Conservation (phyloP, 2,888 invertebrate genomes). For the Arctia plantaginis region DNA sequence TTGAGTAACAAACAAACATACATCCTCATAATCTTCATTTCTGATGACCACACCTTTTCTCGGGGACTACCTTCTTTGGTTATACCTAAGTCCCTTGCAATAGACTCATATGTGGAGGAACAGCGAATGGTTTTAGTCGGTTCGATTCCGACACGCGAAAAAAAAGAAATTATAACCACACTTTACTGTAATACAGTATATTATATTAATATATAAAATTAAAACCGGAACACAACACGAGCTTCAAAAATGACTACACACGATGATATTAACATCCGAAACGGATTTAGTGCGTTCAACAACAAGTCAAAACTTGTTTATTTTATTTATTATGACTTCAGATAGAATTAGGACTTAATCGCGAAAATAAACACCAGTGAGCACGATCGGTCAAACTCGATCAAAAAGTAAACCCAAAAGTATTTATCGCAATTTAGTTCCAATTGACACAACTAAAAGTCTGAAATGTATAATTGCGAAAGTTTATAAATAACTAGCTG, state of each 20-base stretch:
- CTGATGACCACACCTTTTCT: too few relatives aligned
- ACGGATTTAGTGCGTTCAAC: constrained; percentile 1
- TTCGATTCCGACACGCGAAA: neutral
- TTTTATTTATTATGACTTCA: neutral
- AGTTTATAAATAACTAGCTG: too few relatives aligned
- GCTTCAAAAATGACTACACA: neutral
- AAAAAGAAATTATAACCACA: neutral
- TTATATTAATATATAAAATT: neutral
- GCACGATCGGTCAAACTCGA: neutral
- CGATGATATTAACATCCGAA: neutral
- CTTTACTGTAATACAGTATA: neutral
- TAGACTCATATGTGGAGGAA: neutral
- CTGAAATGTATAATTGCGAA: too few relatives aligned
- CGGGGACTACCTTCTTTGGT: too few relatives aligned
- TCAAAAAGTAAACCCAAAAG: neutral
- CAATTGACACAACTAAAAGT: too few relatives aligned
- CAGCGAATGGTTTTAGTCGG: too few relatives aligned
- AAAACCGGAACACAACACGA: neutral
- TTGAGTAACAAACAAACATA: neutral
- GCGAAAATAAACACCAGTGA: neutral
- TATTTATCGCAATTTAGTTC: neutral
- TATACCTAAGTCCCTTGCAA: too few relatives aligned
- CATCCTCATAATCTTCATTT: too few relatives aligned
- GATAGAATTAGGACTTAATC: neutral
- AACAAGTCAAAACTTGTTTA: neutral